Conservation (phyloP, 92 coral and sea anemone species). For the Hydrozoanthus gracilis region DNA sequence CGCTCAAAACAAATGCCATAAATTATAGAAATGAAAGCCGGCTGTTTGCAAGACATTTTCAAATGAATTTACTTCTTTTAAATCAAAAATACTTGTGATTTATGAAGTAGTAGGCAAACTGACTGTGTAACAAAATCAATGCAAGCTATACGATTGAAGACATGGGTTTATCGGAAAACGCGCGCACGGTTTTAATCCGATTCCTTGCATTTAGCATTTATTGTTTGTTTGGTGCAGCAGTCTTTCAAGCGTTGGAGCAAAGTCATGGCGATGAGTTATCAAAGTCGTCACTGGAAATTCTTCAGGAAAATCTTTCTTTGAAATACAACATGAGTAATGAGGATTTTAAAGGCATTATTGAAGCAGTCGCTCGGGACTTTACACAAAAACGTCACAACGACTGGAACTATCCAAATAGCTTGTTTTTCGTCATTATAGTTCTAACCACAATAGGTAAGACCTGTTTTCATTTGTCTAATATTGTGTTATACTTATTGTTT, state of each 20-base stretch:
- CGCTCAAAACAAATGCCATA: too few species aligned
- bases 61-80: too few species aligned
- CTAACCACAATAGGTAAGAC: slow-evolving; percentile 26
- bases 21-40: too few species aligned
- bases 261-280: not conserved
- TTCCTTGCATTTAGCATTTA: slow-evolving; percentile 19
- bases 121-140: not conserved
- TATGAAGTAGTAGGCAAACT: too few species aligned
- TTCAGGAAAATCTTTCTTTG: slow-evolving; percentile 5
- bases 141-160: not conserved
- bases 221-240: slow-evolving; percentile 32
- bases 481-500: not conserved
- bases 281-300: not conserved
- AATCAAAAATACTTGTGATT: too few species aligned
- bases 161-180: slow-evolving; percentile 10
- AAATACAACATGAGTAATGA: slow-evolving; percentile 25
- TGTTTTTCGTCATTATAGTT: slow-evolving; percentile 35
- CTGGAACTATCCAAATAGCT: slow-evolving; percentile 34
- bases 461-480: not conserved
- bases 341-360: slow-evolving; percentile 7
- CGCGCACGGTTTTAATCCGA: slow-evolving; percentile 11
- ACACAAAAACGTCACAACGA: not conserved
- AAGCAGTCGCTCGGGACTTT: not conserved
- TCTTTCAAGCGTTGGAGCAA: slow-evolving; percentile 20
- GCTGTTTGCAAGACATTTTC: too few species aligned